Evolutionary conservation across 2,888 invertebrate genomes (phyloP).

Genomic region (Microctonus aethiopoides): DNA sequence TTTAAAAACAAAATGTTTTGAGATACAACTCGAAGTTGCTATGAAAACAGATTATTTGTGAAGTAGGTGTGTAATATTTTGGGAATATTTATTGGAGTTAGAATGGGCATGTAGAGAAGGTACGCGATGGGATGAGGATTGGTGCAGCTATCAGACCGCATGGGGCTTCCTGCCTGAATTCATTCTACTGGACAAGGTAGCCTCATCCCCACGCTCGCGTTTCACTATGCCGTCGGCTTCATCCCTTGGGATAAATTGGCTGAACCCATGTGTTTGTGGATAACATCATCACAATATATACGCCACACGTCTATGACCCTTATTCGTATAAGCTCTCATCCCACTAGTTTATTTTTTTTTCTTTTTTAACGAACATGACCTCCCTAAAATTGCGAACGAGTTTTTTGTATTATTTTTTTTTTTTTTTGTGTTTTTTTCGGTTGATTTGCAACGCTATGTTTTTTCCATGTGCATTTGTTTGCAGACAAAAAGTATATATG

Average conservation of each 20-base stretch:
- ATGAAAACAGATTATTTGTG: constrained; percentile 19
- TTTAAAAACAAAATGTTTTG: not conserved
- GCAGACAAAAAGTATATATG: not conserved
- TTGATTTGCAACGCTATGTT: constrained; percentile 12
- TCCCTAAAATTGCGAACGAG: constrained; percentile 30
- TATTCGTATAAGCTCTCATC: constrained; percentile 12
- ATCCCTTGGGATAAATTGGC: constrained; percentile 66
- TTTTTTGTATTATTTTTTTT: not conserved
- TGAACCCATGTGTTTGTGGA: constrained; percentile 64
- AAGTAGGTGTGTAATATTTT: constrained; percentile 30
- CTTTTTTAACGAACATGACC: constrained; percentile 26
- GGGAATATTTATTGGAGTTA: constrained; percentile 26
- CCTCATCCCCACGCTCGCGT: constrained; percentile 46
- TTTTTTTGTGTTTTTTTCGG: constrained; percentile 34
- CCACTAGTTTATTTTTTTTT: constrained; percentile 10
- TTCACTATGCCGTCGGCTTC: constrained; percentile 53
- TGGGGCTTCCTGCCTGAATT: constrained; percentile 56
- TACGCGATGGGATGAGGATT: constrained; percentile 20
- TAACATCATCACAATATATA: constrained; percentile 62
- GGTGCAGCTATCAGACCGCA: constrained; percentile 47
- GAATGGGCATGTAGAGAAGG: constrained; percentile 12
- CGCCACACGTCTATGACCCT: constrained; percentile 26
- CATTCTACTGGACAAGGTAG: constrained; percentile 63
- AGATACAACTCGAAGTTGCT: not conserved
- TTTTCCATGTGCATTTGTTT: constrained; percentile 13